Conservation (phyloP, 2,888 invertebrate species). For the Netelia fuscicornis region DNA sequence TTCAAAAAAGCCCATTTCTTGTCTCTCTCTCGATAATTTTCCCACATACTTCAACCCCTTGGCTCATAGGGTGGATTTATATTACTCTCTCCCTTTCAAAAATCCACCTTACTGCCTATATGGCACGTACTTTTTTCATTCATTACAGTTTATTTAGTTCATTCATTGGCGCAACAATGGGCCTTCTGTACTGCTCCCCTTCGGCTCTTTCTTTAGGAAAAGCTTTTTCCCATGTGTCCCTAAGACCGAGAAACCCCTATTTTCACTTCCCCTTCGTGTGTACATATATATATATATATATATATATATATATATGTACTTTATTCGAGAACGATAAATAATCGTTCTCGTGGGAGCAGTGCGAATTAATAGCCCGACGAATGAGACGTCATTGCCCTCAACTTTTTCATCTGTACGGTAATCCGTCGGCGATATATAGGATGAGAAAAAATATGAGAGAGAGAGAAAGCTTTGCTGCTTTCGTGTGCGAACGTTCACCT, state of each 20-base stretch:
- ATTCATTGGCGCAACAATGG: background rate
- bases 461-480: conserved; percentile 28
- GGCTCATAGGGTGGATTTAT: too few species aligned
- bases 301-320: conserved; percentile 18
- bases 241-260: background rate
- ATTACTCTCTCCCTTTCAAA: too few species aligned
- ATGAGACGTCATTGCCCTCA: conserved; percentile 69
- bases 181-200: background rate
- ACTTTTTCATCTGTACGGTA: conserved; percentile 69
- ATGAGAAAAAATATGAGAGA: conserved; percentile 15
- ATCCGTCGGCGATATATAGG: conserved; percentile 44
- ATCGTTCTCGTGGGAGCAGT: conserved; percentile 65
- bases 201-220: background rate
- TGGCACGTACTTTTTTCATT: conserved; percentile 4
- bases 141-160: conserved; percentile 11
- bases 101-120: background rate
- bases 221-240: conserved; percentile 5
- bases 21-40: background rate
- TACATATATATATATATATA: background rate
- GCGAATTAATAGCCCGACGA: conserved; percentile 71
- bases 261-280: too few species aligned
- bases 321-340: conserved; percentile 65
- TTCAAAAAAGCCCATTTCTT: too few species aligned
- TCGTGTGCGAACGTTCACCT: conserved; percentile 35
- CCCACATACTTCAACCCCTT: background rate